Evolutionary conservation across 2,888 invertebrate species (phyloP), one percentile per base, ranked within the genome.

Genomic region (Torymus aiolomorphi): DNA sequence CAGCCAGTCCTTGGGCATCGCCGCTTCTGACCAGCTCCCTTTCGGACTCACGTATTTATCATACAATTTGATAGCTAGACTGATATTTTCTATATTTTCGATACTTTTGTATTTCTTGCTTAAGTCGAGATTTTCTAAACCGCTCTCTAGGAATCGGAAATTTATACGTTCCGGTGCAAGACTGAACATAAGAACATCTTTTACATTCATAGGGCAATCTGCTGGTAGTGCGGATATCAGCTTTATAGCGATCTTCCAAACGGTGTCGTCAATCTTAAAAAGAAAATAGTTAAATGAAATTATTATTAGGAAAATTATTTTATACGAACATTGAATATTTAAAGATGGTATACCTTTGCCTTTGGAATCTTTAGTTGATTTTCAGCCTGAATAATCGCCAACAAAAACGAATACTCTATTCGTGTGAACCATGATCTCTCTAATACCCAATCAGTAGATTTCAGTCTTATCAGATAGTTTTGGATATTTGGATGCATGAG

Each of bases 1-100:
- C 13, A 95, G 94, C 96, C 96, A 96, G 87, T 96, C 96, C 70
- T 93, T 92, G 0, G 96, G 95, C 83, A 96, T 91, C 14, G 95
- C 93, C 13, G 94, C 93, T 69, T 94, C 93, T 82, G 92, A 91
- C 92, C 93, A 94, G 18, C 77, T 84, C 3, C 86, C 86, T 2
- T 81, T 84, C 16, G 66, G 59, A 0, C 81, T 81, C 0, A 89
- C 80, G 52, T 87, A 90, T 56, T 81, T 84, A 14, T 86, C 85
- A 65, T 88, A 90, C 2, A 86, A 78, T 8, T 82, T 72, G 2
- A 76, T 51, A 1, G 79, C 79, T 1, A 82, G 13, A 13, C 69
- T 72, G 0, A 69, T 42, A 57, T 75, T 74, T 0, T 76, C 66
- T 0, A 63, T 2, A 13, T 12, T 16, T 5, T 77, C 72, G 2